A percentile compares a stretch with the other conserved stretches of the same genome.
phyloP scores from a whole-genome alignment of 1,140 invertebrate genomes.

The Heliothis virescens region DNA sequence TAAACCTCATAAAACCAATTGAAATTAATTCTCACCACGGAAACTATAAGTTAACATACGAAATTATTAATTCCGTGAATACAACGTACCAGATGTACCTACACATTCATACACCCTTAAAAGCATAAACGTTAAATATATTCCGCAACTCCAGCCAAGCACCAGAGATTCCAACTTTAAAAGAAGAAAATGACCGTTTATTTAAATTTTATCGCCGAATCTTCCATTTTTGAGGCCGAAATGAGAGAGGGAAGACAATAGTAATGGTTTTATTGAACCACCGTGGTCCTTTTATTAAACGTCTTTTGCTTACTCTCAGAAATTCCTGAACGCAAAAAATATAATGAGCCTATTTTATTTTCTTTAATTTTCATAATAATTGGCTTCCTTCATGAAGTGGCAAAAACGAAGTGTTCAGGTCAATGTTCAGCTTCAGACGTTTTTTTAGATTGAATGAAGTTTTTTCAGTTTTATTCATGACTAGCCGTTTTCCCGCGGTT shows the following conservation, averaged over 20 bases:
- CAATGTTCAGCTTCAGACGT: constrained; percentile 7
- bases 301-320: constrained; percentile 12
- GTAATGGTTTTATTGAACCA: constrained; percentile 49
- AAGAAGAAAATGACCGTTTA: constrained; percentile 54
- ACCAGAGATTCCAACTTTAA: constrained; percentile 50
- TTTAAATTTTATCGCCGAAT: constrained; percentile 61
- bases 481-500: no score
- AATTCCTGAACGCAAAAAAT: constrained; percentile 27
- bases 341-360: constrained; percentile 25
- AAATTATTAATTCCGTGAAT: not conserved
- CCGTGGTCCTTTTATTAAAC: constrained; percentile 54
- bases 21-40: no score
- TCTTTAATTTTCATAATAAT: constrained; percentile 36
- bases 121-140: constrained; percentile 38
- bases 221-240: constrained; percentile 45
- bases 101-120: constrained; percentile 24
- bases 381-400: constrained; percentile 17
- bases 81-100: no score
- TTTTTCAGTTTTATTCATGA: constrained; percentile 29
- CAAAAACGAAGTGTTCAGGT: not conserved
- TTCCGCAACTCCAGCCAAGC: constrained; percentile 24
- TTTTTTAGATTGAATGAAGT: constrained; percentile 1
- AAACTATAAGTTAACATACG: not conserved
- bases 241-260: constrained; percentile 55
- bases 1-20: no score